Evolutionary conservation across 2,888 invertebrate genomes (phyloP), one percentile per base, ranked within the genome.

Genomic region (Zelleria hepariella): DNA sequence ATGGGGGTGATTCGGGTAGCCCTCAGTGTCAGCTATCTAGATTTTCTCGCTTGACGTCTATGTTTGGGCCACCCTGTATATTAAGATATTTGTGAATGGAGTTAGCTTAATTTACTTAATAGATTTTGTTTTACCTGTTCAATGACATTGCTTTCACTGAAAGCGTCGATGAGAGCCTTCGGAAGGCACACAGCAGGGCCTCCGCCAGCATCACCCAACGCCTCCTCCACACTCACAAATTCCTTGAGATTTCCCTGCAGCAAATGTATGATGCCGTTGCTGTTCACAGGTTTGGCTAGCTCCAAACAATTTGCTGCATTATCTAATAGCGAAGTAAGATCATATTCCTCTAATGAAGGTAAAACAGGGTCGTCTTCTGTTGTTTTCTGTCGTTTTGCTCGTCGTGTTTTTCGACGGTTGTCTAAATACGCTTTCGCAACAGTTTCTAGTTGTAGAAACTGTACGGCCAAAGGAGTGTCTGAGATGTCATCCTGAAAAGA

Each of bases 111-210:
- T 62, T 77, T 75, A 61, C 77, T 68, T 49, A 85, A 78, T 62
- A 91, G 78, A 68, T 91, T 91, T 27, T 86, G 80, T 64, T 90
- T 91, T 2, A 91, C 87, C 4, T 80, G 64, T 60, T 88, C 83
- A 66, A 94, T 89, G 53, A 93, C 90, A 64, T 90, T 88, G 56
- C 89, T 90, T 68, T 93, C 90, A 70, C 93, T 92, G 66, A 94
- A 88, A 26, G 93, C 89, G 74, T 94, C 92, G 25, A 94, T 88
- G 47, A 94, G 74, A 48, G 89, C 80, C 65, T 87, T 82, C 23
- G 87, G 86, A 32, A 87, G 68, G 63, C 82, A 72, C 48, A 84
- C 69, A 26, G 73, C 78, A 2, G 73, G 69, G 0, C 82, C 77
- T 42, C 77, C 73, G 23, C 80, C 80, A 7, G 79, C 77, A 20